Evolutionary conservation across 30 jellyfish, hydroid and myxozoan species (phyloP), one percentile per base, ranked within the genome.

Genomic region (Clytia hemisphaerica): DNA sequence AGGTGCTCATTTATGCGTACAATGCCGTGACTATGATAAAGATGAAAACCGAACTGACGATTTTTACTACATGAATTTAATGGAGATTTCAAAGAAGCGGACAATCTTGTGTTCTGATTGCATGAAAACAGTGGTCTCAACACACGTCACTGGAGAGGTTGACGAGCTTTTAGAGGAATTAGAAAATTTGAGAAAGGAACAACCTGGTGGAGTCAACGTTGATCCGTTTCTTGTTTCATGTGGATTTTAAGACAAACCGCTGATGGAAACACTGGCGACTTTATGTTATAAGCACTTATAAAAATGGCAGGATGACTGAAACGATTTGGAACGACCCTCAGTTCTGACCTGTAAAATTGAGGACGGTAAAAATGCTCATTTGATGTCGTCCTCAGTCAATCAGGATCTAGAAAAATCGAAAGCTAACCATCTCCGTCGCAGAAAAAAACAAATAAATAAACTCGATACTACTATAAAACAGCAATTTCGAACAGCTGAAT

Each of bases 41-140:
- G 14, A 16, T 42, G 45, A 57, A 21, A 33, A 22, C 16, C 7
- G 30, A 6, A 22, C 16, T 2, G 70, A 57, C n/a, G 25, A 45
- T 38, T n/a, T n/a, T n/a, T 57, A 57, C 2, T 57, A 21, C n/a
- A 7, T 57, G 36, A 45, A 57, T 57, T 33, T 57, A 33, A 45
- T 57, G 4, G 70, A 57, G 42, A 57, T 57, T n/a, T 57, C 70
- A 57, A 38, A 57, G 16, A 26, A 57, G 30, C 25, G 70, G 30
- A 57, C 70, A 4, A 45, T 57, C 30, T 57, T 57, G 44, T 57
- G 70, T 57, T 57, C 15, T 5, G 70, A 57, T 15, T 57, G 70
- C 30, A 57, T 57, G 70, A 6, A 38, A 1, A 22, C 35, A 5
- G 12, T 57, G 1, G 70, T 57, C 1, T 22, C 26, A 9, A 28